Conservation (phyloP, 1,140 invertebrate species). For the Hycleus cichorii region DNA sequence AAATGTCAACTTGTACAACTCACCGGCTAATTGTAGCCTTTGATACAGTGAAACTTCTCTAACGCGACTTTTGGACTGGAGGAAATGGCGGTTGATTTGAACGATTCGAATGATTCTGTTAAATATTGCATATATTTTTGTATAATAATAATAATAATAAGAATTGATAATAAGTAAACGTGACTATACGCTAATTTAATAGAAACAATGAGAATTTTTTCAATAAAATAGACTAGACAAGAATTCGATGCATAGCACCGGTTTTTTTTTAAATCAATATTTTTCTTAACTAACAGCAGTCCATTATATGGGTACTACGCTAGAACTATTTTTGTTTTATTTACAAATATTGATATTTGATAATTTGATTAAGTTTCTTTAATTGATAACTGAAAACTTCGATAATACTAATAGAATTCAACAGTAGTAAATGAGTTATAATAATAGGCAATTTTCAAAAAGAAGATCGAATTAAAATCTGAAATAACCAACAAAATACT, state of each 20-base stretch:
- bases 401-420: too few relatives aligned
- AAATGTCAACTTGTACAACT: too few relatives aligned
- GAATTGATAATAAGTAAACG: conserved; percentile 19
- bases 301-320: conserved; percentile 27
- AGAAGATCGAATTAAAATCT: too few relatives aligned
- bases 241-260: conserved; percentile 26
- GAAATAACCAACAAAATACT: too few relatives aligned
- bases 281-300: conserved; percentile 27
- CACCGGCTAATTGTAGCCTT: too few relatives aligned
- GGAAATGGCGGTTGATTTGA: background rate
- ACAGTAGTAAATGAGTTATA: too few relatives aligned
- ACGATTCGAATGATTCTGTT: background rate
- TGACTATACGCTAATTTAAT: conserved; percentile 19
- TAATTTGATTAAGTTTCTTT: too few relatives aligned
- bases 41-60: too few relatives aligned
- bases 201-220: conserved; percentile 30
- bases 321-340: conserved; percentile 2
- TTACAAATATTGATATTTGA: too few relatives aligned
- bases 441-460: too few relatives aligned
- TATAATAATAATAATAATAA: background rate
- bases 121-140: conserved; percentile 18
- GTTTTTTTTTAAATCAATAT: too few relatives aligned
- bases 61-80: background rate
- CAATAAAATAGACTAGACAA: conserved; percentile 29
- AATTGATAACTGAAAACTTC: too few relatives aligned